Percentiles rank a stretch among this genome's conserved stretches.
phyloP scores from a whole-genome alignment of 2,113 vertebrate species.

The Pseudorhombus dupliciocellatus region DNA sequence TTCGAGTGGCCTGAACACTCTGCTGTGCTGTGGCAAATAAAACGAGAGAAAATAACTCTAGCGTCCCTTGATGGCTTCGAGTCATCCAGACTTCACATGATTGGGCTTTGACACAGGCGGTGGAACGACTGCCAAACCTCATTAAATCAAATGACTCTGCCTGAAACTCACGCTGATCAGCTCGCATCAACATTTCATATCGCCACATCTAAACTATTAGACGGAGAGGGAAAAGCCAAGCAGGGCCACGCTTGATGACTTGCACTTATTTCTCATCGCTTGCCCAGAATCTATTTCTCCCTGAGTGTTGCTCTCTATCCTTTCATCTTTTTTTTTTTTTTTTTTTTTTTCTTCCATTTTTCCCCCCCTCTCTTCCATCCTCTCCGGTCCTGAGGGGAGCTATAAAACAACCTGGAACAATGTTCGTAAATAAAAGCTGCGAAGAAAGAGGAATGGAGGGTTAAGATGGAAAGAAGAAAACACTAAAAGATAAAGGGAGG shows the following conservation, averaged over 20 bases:
- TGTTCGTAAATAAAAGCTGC: constrained; percentile 58
- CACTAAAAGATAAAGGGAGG: constrained; percentile 58
- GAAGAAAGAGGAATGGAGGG: constrained; percentile 18
- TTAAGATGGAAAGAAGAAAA: constrained; percentile 55
- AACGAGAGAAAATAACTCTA: not conserved
- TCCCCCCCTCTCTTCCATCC: constrained; percentile 12
- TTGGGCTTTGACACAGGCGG: constrained; percentile 19
- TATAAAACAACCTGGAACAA: constrained; percentile 62
- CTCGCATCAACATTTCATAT: constrained; percentile 25
- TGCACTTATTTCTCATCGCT: constrained; percentile 31
- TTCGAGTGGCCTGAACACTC: no score
- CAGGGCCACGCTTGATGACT: constrained; percentile 28
- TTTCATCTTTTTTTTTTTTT: constrained; percentile 64
- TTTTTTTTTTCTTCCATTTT: not conserved
- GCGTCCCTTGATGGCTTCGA: not conserved
- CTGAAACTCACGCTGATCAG: constrained; percentile 9
- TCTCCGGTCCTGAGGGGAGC: constrained; percentile 43
- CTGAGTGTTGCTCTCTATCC: constrained; percentile 47
- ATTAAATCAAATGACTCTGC: constrained; percentile 40
- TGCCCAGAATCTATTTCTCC: constrained; percentile 41
- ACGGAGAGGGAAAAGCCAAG: constrained; percentile 3
- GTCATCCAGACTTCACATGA: constrained; percentile 33
- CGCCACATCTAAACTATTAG: constrained; percentile 26
- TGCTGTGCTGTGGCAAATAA: not conserved
- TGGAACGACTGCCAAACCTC: constrained; percentile 22